A percentile compares a stretch with the other conserved stretches of the same genome.
phyloP scores from a whole-genome alignment of 2,113 vertebrate species.

The Oncorhynchus kisutch region DNA sequence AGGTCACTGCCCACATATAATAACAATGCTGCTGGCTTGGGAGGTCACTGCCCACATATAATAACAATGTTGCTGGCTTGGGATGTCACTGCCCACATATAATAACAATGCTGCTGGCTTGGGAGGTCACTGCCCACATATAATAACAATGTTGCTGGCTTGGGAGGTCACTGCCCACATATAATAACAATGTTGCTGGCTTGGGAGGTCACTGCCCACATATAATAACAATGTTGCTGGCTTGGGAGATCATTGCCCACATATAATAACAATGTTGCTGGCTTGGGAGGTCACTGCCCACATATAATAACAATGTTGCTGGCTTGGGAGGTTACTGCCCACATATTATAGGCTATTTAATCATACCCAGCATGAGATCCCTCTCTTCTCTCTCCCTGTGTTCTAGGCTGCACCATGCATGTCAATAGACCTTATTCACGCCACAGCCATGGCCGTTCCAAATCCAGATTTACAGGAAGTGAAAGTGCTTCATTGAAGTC shows the following conservation, averaged over 20 bases:
- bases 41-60: slow-evolving; percentile 61
- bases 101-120: too few species aligned
- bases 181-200: slow-evolving; percentile 9
- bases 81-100: too few species aligned
- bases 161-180: slow-evolving; percentile 69
- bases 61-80: too few species aligned
- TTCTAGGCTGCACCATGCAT: slow-evolving; percentile 28
- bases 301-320: slow-evolving; percentile 58
- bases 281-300: slow-evolving; percentile 69
- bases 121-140: too few species aligned
- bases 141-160: slow-evolving; percentile 33
- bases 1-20: slow-evolving; percentile 72
- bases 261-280: slow-evolving; percentile 15
- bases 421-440: slow-evolving; percentile 21
- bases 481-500: too few species aligned
- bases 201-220: slow-evolving; percentile 67
- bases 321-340: slow-evolving; percentile 62
- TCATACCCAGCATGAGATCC: slow-evolving; percentile 57
- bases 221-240: slow-evolving; percentile 53
- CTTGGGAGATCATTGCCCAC: too few species aligned
- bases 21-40: slow-evolving; percentile 51
- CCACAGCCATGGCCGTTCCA: too few species aligned
- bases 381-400: slow-evolving; percentile 17
- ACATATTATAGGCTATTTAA: slow-evolving; percentile 66
- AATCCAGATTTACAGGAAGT: neutral